These are phyloP conservation scores for Craseonycteris thonglongyai DNA, from an alignment of 2,113 vertebrate genomes.

Conservation along the genomic window DNA sequence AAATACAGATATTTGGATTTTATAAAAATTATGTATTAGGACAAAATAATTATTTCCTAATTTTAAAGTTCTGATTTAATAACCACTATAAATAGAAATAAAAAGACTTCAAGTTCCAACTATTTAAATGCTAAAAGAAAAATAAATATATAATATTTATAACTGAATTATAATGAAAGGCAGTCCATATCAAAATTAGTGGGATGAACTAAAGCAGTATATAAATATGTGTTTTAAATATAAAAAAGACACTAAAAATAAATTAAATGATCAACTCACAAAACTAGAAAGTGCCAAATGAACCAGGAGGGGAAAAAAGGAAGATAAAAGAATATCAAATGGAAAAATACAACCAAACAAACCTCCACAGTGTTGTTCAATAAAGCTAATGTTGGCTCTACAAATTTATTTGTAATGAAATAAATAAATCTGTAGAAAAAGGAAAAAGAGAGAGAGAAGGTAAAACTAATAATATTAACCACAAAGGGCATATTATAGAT, in stretches of 20 bases:
- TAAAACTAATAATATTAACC: neutral
- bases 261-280: neutral
- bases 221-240: neutral
- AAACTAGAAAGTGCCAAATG: neutral
- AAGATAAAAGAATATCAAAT: neutral
- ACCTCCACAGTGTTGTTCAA: neutral
- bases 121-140: neutral
- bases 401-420: neutral
- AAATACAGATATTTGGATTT: neutral
- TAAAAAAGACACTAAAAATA: neutral
- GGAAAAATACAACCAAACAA: neutral
- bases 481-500: neutral
- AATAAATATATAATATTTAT: neutral
- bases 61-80: neutral
- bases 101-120: neutral
- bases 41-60: neutral
- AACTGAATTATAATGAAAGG: neutral
- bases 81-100: neutral
- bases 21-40: neutral
- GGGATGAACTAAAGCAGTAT: neutral
- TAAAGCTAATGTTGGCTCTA: neutral
- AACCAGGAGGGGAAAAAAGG: neutral
- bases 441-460: neutral
- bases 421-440: neutral
- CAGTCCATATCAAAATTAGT: neutral